phyloP scores from a whole-genome alignment of 2,113 vertebrate genomes.

The Tupaia tana region DNA sequence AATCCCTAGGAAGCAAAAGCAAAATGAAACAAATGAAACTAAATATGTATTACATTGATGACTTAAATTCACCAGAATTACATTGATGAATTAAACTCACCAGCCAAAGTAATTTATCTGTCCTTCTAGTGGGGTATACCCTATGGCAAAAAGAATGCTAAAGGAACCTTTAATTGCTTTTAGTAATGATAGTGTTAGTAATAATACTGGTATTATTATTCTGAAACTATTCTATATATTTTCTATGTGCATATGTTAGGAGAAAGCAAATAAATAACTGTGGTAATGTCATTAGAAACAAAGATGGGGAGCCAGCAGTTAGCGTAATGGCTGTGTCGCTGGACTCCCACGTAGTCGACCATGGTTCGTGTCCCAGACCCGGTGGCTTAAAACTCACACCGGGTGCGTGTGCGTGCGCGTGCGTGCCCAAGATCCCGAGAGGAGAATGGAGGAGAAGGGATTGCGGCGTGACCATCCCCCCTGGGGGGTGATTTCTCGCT shows the following conservation, averaged over 20 bases:
- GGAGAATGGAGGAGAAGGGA: too few species aligned
- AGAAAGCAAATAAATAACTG: background rate
- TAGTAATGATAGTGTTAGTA: background rate
- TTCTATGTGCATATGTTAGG: background rate
- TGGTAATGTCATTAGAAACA: background rate
- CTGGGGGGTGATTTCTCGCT: too few species aligned
- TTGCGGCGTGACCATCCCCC: too few species aligned
- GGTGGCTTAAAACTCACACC: too few species aligned
- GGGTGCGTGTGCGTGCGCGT: too few species aligned
- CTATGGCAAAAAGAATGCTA: background rate
- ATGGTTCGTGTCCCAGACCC: too few species aligned
- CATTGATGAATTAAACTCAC: conserved; percentile 19
- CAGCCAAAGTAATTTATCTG: background rate
- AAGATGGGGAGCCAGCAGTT: too few species aligned
- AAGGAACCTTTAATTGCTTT: background rate
- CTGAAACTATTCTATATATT: background rate
- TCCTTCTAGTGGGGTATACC: background rate
- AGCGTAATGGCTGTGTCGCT: too few species aligned
- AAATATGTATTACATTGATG: background rate
- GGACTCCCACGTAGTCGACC: too few species aligned
- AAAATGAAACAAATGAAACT: conserved; percentile 19
- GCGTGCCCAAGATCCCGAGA: too few species aligned
- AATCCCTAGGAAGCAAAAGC: conserved; percentile 12
- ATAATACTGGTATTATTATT: background rate
- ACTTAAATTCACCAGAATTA: conserved; percentile 25